Percentiles rank a stretch among this genome's conserved stretches.
phyloP scores from a whole-genome alignment of 2,797 vertebrate genomes.

The Natrix natrix region DNA sequence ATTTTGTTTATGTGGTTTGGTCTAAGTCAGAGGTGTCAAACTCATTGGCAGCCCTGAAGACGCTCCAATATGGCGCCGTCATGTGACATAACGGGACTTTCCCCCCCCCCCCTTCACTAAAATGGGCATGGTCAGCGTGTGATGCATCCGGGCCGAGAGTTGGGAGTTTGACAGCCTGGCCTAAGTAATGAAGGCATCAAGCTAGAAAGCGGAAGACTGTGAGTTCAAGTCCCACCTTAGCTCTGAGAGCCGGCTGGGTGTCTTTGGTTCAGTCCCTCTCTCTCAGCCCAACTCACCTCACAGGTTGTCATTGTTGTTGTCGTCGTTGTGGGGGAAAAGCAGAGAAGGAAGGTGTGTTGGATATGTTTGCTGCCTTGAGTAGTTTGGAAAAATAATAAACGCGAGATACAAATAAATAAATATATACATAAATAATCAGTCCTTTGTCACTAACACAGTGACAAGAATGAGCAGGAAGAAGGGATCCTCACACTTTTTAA shows the following conservation, averaged over 20 bases:
- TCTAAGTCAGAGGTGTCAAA: too few relatives aligned
- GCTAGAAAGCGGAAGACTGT: background rate
- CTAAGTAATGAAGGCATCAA: background rate
- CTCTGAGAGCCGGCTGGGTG: background rate
- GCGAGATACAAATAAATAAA: background rate
- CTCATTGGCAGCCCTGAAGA: too few relatives aligned
- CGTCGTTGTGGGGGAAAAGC: background rate
- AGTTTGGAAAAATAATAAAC: background rate
- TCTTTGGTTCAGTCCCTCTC: background rate
- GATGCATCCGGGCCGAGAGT: too few relatives aligned
- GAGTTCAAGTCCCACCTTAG: background rate
- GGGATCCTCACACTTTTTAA: too few relatives aligned
- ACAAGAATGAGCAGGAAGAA: background rate
- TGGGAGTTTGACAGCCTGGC: too few relatives aligned
- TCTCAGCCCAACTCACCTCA: background rate
- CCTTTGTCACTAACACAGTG: background rate
- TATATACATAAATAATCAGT: background rate
- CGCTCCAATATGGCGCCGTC: too few relatives aligned
- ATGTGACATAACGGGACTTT: too few relatives aligned
- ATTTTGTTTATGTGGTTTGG: background rate
- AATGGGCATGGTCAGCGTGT: too few relatives aligned
- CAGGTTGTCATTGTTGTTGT: background rate
- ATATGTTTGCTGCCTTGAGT: background rate
- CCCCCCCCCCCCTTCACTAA: too few relatives aligned
- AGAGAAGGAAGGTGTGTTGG: background rate